Evolutionary conservation across 1,140 invertebrate genomes (phyloP), one percentile per base, ranked within the genome.

Genomic region (Atta colombica): DNA sequence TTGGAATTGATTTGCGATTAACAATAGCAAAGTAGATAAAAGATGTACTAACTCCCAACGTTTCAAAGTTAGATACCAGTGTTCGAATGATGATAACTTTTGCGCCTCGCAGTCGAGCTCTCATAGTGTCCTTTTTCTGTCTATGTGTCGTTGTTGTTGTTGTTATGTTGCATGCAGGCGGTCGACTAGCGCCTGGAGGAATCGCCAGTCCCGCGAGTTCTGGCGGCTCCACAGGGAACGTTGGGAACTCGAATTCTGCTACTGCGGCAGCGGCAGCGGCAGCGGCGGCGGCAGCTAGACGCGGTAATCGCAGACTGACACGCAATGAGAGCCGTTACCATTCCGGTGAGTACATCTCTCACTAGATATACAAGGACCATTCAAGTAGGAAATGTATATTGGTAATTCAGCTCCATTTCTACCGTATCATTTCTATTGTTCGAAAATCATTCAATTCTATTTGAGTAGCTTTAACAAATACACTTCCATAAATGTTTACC

Each of bases 251-350:
- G 53, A 95, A 95, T 90, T 94, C 94, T 90, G 95, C 95, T 88
- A 95, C 96, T 77, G 58, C 60, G 21, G 55, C 71, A n/a, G 77
- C 77, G 49, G 77, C 74, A 28, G 74, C 80, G 69, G 35, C 69
- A 7, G 80, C 53, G 35, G 80, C 80, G 55, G 80, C 80, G 39
- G 80, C 80, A 85, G 96, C 97, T 92, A 96, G 98, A 92, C 96
- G 98, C 93, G 98, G 97, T 93, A 98, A 99, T 95, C 96, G 98
- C 86, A 96, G 98, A 92, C 97, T 99, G 78, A 99, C 98, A 88
- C 96, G 98, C 93, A 98, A 99, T 96, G 99, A 99, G 96, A 99
- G 98, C 95, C 96, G 99, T 91, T 99, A 99, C 95, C 99, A 99
- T 96, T 99, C 98, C 95, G 98, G 98, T 99, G 97, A 97, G 96